phyloP scores from a whole-genome alignment of 1,140 invertebrate species.

The Aphelenchoides fujianensis region DNA sequence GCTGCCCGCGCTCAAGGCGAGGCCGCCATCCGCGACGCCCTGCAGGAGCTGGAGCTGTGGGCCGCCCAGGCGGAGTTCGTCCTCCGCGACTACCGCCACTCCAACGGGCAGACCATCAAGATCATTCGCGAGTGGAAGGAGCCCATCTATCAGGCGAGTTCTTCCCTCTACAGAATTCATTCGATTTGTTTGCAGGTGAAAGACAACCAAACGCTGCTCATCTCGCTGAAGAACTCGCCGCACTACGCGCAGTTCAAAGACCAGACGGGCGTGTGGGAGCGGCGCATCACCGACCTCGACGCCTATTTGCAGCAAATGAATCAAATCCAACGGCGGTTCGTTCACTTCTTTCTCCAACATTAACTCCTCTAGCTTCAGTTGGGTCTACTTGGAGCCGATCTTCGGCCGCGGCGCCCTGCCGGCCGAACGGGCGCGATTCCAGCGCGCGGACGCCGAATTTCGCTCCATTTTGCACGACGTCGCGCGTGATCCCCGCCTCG shows the following conservation, averaged over 20 bases:
- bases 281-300: conserved; percentile 73
- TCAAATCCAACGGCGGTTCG: conserved; percentile 74
- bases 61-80: conserved; percentile 79
- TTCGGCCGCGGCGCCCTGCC: conserved; percentile 78
- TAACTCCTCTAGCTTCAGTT: no score
- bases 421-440: conserved; percentile 78
- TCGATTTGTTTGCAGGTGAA: conserved; percentile 76
- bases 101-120: conserved; percentile 69
- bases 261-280: conserved; percentile 76
- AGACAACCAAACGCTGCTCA: conserved; percentile 83
- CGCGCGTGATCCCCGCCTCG: conserved; percentile 74
- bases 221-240: conserved; percentile 79
- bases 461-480: conserved; percentile 70
- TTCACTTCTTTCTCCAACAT: no score
- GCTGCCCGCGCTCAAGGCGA: conserved; percentile 79
- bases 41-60: conserved; percentile 91
- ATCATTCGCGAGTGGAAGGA: conserved; percentile 90
- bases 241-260: conserved; percentile 75
- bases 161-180: no score
- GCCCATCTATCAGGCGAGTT: conserved; percentile 73
- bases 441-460: conserved; percentile 85
- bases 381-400: conserved; percentile 97
- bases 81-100: conserved; percentile 74
- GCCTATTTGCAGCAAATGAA: conserved; percentile 73
- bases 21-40: conserved; percentile 83